A percentile compares a stretch with the other conserved stretches of the same genome.
These are phyloP conservation scores for Amphiura filiformis DNA, from an alignment of 35 echinoderm and acorn worm species.

Conservation along the genomic window DNA sequence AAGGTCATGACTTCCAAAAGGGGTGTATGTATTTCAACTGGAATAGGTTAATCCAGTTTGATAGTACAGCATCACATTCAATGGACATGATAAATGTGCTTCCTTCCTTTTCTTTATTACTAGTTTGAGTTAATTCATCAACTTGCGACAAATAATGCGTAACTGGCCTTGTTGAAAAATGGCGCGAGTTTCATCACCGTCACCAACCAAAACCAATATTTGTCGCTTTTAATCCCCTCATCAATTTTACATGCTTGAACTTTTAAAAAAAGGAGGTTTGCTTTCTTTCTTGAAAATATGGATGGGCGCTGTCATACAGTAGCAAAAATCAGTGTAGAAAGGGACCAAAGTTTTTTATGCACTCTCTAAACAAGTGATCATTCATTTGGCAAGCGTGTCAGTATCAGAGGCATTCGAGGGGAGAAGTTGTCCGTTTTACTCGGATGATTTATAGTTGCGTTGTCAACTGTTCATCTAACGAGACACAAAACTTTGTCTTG, in stretches of 20 bases:
- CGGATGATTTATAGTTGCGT: not conserved
- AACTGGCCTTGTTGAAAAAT: too few relatives aligned
- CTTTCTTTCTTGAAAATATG: not conserved
- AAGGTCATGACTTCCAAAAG: too few relatives aligned
- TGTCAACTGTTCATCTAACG: not conserved
- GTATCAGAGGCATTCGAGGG: not conserved
- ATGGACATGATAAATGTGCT: too few relatives aligned
- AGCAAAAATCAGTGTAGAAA: not conserved
- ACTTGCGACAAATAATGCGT: too few relatives aligned
- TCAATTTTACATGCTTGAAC: constrained; percentile 4
- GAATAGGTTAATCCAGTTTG: too few relatives aligned
- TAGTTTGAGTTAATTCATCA: too few relatives aligned
- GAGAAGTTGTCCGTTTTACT: not conserved
- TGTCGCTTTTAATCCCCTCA: not conserved
- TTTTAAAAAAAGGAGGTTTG: not conserved
- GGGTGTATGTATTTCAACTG: too few relatives aligned
- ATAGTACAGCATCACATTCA: too few relatives aligned
- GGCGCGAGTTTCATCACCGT: too few relatives aligned
- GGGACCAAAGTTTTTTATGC: not conserved
- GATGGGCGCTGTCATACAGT: not conserved
- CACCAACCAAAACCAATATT: too few relatives aligned
- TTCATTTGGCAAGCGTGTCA: not conserved
- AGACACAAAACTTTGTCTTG: not conserved
- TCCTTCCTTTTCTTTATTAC: too few relatives aligned
- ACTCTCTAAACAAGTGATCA: not conserved